phyloP scores from a whole-genome alignment of 2,113 vertebrate genomes.

The Vulpes lagopus region DNA sequence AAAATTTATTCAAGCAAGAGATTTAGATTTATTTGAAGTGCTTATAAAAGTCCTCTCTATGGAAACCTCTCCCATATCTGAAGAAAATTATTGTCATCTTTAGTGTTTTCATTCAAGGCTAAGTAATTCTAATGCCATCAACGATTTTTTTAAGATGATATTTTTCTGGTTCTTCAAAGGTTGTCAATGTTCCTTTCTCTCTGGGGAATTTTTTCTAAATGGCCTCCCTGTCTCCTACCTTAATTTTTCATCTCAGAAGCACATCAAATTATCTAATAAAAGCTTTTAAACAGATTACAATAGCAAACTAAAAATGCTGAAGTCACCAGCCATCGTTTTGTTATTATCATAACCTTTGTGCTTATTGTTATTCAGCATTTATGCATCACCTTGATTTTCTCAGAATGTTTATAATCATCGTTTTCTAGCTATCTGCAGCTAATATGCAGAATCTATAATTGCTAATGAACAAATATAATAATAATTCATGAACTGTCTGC shows the following conservation, averaged over 20 bases:
- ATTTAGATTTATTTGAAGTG: slow-evolving; percentile 23
- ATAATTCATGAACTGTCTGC: neutral
- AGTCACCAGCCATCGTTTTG: slow-evolving; percentile 14
- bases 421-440: slow-evolving; percentile 22
- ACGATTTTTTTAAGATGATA: neutral
- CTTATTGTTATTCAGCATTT: slow-evolving; percentile 20
- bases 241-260: slow-evolving; percentile 30
- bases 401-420: slow-evolving; percentile 15
- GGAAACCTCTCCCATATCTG: neutral
- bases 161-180: slow-evolving; percentile 42
- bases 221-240: neutral
- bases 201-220: slow-evolving; percentile 50
- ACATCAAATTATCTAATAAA: slow-evolving; percentile 55
- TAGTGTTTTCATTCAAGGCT: slow-evolving; percentile 10
- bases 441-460: slow-evolving; percentile 27
- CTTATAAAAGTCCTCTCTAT: neutral
- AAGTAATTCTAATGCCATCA: slow-evolving; percentile 36
- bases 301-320: slow-evolving; percentile 32
- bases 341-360: slow-evolving; percentile 18
- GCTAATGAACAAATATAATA: slow-evolving; percentile 21
- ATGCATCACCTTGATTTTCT: slow-evolving; percentile 32
- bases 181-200: slow-evolving; percentile 9
- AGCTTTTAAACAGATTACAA: slow-evolving; percentile 47
- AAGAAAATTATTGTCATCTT: slow-evolving; percentile 25
- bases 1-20: neutral